Evolutionary conservation across 1,140 invertebrate species (phyloP).

Genomic region (Laupala kohalensis): DNA sequence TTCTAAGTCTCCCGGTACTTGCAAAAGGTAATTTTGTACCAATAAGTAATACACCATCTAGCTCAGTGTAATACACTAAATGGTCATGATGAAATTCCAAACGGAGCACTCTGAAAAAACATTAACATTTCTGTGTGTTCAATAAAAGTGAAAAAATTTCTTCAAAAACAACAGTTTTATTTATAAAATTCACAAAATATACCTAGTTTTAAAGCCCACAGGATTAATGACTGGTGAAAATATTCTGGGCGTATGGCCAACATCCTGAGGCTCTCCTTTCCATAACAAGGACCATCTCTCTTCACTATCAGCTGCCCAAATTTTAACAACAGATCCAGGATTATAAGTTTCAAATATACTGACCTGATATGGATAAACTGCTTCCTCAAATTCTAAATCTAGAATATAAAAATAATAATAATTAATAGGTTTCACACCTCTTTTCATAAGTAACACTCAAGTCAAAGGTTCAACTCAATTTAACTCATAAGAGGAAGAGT

Average conservation of each 20-base stretch:
- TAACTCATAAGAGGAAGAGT: too few relatives aligned
- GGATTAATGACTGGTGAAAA: conserved; percentile 58
- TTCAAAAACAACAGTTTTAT: conserved; percentile 38
- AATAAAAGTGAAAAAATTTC: not conserved
- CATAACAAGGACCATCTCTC: conserved; percentile 61
- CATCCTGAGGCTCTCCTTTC: conserved; percentile 53
- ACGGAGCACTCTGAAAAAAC: conserved; percentile 45
- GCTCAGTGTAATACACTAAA: conserved; percentile 74
- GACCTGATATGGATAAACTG: conserved; percentile 61
- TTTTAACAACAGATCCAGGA: conserved; percentile 70
- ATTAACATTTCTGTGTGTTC: not conserved
- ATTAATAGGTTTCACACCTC: too few relatives aligned
- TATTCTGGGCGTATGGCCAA: conserved; percentile 47
- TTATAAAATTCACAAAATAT: conserved; percentile 40
- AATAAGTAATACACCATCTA: conserved; percentile 69
- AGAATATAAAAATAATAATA: not conserved
- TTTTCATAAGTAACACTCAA: too few relatives aligned
- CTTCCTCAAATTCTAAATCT: conserved; percentile 46
- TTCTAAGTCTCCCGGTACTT: not conserved
- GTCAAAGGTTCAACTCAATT: too few relatives aligned
- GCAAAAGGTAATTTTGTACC: conserved; percentile 29
- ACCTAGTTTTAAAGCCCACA: conserved; percentile 50
- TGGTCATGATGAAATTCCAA: conserved; percentile 73
- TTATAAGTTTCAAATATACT: conserved; percentile 82
- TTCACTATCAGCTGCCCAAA: conserved; percentile 51